Base-by-base conservation (phyloP, 1,140 invertebrate genomes). In the Diachasmimorpha longicaudata region DNA sequence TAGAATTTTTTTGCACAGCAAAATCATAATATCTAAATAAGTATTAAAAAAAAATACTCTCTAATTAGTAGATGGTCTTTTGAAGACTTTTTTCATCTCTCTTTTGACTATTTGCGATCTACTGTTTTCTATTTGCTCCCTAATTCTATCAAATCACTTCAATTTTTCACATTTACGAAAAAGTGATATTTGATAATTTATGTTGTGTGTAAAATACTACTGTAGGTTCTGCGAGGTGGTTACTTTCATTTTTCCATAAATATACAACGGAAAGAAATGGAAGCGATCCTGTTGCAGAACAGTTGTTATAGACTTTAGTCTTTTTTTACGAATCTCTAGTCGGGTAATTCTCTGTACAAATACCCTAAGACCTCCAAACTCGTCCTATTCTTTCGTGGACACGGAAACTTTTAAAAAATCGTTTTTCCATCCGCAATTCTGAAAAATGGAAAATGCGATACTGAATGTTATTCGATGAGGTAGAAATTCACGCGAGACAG, bases 261-360 rank as follows among this genome's bases (percentile, higher is more conserved):
- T 36, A 37, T 25, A 8, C 14, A 67, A 70, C 37, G 36, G 4
- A 9, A 70, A 70, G 36, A 21, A 42, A 70, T 4, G 9, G 19
- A 52, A 16, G 48, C 63, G 39, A 21, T 58, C 23, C 70, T 55
- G n/a, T 70, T 46, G 68, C 71, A 31, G 58, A 63, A 76, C 71
- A 19, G 70, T 79, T 78, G 77, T 80, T 78, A 55, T 77, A 77
- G 73, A 70, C 73, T n/a, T 76, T 78, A 78, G 72, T 52, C 10
- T 63, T 80, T 80, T 80, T 80, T 80, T 79, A 80, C 76, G 36
- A 79, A 39, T n/a, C 48, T 46, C 42, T 46, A 25, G 31, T 48
- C 13, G 16, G 14, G 19, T 71, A 19, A 10, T 52, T 21, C 70
- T 31, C 31, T 39, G 37, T 42, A 36, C 31, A 42, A 42, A 39